Base-by-base conservation (phyloP, 2,113 vertebrate genomes). In the Aramus guarauna region DNA sequence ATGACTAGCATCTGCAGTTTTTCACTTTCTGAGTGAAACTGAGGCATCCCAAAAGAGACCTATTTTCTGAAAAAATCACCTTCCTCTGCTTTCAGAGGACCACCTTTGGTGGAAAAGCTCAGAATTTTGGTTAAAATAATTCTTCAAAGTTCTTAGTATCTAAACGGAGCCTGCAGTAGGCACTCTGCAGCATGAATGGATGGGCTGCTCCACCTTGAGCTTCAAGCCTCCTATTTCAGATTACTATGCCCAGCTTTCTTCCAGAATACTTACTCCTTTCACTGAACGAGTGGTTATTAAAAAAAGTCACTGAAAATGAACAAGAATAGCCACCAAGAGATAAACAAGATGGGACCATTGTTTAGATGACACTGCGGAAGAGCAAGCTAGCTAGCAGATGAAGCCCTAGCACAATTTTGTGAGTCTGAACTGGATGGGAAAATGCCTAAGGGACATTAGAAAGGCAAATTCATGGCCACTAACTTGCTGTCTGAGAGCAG, bases 381-480 rank as follows among this genome's bases (percentile, higher is more conserved):
- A 67, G 26, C 39, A 9, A 58, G 26, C 39, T 10, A 58, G 62
- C 26, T 27, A 82, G 36, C n/a, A 85, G 75, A 63, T 10, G 48
- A 87, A 94, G 75, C 36, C 39, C 50, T 29, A n/a, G 16, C 36
- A 72, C 19, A 37, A 58, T 14, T 79, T 89, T 72, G 43, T 2
- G 6, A 90, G 52, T 68, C 34, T 29, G 11, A 94, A 89, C 47
- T 75, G 87, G 90, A 91, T 91, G 83, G 86, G 91, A 96, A 97
- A 97, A 93, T 0, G 34, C 64, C 71, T 60, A 59, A 67, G 43
- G 58, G 94, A 58, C 80, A 94, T 93, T 94, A 94, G 78, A 93
- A 90, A 96, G 81, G 93, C 90, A 96, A 95, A 95, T 95, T 69
- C 88, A 93, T 7, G 63, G 90, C 82, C 82, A 92, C 75, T 69